Percentiles rank a stretch among this genome's conserved stretches.
Evolutionary conservation across 2,888 invertebrate genomes (phyloP).

Genomic region (Dryomyza anilis): DNA sequence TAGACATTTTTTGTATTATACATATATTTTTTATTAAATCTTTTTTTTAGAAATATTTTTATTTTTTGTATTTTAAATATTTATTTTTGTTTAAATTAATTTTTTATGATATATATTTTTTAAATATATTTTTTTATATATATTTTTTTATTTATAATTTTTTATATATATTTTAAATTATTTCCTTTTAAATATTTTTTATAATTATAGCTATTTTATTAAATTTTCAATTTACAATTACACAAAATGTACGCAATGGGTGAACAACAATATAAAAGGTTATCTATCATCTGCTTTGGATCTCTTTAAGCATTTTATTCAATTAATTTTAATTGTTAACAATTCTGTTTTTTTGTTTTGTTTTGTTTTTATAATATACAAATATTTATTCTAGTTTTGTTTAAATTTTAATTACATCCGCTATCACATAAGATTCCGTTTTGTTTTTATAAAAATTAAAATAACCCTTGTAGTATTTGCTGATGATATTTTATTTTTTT

Average conservation of each 20-base stretch:
- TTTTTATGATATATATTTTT: too few relatives aligned
- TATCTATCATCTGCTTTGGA: not conserved
- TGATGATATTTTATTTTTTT: conserved; percentile 3
- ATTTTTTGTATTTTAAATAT: too few relatives aligned
- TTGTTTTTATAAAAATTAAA: conserved; percentile 20
- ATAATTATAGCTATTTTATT: conserved; percentile 9
- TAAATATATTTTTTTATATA: too few relatives aligned
- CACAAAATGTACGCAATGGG: not conserved
- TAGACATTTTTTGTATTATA: too few relatives aligned
- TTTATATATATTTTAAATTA: too few relatives aligned
- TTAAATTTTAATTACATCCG: conserved; percentile 40
- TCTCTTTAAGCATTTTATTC: conserved; percentile 22
- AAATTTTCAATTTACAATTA: conserved; percentile 16
- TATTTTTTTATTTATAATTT: too few relatives aligned
- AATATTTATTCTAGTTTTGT: conserved; percentile 20
- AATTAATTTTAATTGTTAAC: conserved; percentile 27
- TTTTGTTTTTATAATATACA: conserved; percentile 26
- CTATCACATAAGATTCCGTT: conserved; percentile 47
- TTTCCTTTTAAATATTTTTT: too few relatives aligned
- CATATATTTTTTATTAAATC: too few relatives aligned
- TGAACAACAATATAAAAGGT: conserved; percentile 5
- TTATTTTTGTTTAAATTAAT: too few relatives aligned
- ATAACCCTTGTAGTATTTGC: conserved; percentile 20
- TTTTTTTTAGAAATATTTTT: too few relatives aligned
- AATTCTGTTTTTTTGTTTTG: conserved; percentile 16